Base-by-base conservation (phyloP, 2,888 invertebrate genomes). In the Oscheius myriophilus region DNA sequence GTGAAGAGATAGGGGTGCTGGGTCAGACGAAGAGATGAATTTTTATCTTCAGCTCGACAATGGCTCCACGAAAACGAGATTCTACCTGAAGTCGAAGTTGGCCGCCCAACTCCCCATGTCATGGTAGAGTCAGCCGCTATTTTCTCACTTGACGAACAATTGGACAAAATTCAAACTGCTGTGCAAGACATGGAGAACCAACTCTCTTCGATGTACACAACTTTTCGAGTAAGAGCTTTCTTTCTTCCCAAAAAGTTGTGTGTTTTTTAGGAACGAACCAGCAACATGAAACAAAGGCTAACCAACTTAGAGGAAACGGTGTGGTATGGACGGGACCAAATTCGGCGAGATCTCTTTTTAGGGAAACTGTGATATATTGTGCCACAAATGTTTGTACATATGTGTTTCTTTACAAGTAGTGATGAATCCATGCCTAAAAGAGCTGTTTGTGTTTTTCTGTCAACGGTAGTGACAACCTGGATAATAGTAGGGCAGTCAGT, bases 11-110 rank as follows among this genome's bases (percentile, higher is more conserved):
- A n/a, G n/a, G n/a, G n/a, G n/a, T n/a, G n/a, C n/a, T n/a, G n/a
- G n/a, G n/a, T n/a, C n/a, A n/a, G n/a, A n/a, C n/a, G n/a, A n/a
- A n/a, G n/a, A n/a, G n/a, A n/a, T 14, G 4, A 46, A 14, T 49
- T 4, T 12, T 61, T 2, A 18, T 46, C 54, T 74, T 61, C 51
- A 78, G 78, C 78, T 7, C 70, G 71, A 12, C 54, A 62, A 51
- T 76, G 70, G 72, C 71, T 75, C 12, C 69, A 69, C 11, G 61
- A 49, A 16, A 61, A 61, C 46, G 61, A 61, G 4, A 61, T 61
- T 33, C 49, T 61, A 2, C 33, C 46, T 9, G 49, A 45, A 21
- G 49, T 26, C n/a, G 61, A 61, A 33, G 46, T 49, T 6, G 33
- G 33, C 33, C 33, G 9, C 3, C 33, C 33, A 33, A 33, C 33